Evolutionary conservation across 1,140 invertebrate species (phyloP), one percentile per base, ranked within the genome.

Genomic region (Harlomillsia oculata): DNA sequence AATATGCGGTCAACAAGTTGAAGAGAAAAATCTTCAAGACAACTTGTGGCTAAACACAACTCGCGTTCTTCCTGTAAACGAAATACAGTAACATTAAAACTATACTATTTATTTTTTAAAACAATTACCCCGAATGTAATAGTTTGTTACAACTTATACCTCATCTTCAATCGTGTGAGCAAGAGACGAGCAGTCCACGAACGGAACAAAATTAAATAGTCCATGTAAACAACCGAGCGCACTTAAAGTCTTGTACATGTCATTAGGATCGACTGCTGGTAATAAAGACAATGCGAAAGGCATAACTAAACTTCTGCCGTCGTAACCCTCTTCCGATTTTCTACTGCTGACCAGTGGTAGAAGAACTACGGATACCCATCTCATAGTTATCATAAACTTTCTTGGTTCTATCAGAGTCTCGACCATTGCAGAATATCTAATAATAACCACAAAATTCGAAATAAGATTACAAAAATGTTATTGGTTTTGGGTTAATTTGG

Each of bases 261-360:
- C 92, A 67, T 95, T 97, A 0, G 87, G 81, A 73, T 97, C 90
- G 37, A 96, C 84, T 5, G 89, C 89, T 0, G 91, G 90, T 13
- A 96, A 70, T 1, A 84, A 76, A 1, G 81, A 78, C 65, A 87
- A 80, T 3, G 95, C 71, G 4, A 96, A 71, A 1, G 87, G 87
- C 3, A 95, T 75, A 0, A 92, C 80, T 67, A 92, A 84, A 0
- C 78, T 79, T 25, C 82, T 82, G 13, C 88, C 88, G 68, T 87
- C 84, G 6, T 81, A 52, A 73, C 74, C 37, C 74, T 69, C 53
- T 69, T 69, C 57, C 43, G 60, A 43, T 39, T 53, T 65, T 20
- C 78, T 74, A 4, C 84, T 82, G 62, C 78, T 72, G 0, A 85
- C 76, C 73, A 89, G 74, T 53, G 79, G 80, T 58, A 82, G 73